Evolutionary conservation across 2,888 invertebrate species (phyloP).

Genomic region (Amphipoea oculea): DNA sequence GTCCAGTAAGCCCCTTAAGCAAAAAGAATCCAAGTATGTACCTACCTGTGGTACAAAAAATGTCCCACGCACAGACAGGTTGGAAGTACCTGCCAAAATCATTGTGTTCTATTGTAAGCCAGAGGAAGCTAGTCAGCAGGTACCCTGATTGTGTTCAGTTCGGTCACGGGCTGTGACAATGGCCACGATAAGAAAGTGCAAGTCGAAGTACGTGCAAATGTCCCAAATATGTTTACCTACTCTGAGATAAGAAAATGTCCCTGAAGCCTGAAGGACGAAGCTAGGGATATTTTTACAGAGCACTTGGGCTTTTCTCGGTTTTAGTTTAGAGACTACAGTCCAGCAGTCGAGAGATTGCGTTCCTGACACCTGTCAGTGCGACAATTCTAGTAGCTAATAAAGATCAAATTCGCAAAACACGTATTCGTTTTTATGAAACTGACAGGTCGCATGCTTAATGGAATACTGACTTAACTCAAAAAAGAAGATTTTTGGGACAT

Average conservation of each 20-base stretch:
- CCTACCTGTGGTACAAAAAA: neutral
- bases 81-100: neutral
- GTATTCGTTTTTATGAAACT: too few relatives aligned
- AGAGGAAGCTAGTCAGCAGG: slow-evolving; percentile 36
- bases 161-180: slow-evolving; percentile 45
- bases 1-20: too few relatives aligned
- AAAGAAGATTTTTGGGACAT: too few relatives aligned
- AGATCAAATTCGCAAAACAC: too few relatives aligned
- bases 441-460: too few relatives aligned
- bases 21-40: neutral
- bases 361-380: too few relatives aligned
- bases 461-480: too few relatives aligned
- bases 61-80: neutral
- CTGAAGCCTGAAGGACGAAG: slow-evolving; percentile 10
- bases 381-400: too few relatives aligned
- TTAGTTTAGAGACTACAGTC: neutral
- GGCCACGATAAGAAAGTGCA: slow-evolving; percentile 45
- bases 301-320: neutral
- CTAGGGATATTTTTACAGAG: neutral
- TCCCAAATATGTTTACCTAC: slow-evolving; percentile 17
- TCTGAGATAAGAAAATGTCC: slow-evolving; percentile 4
- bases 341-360: too few relatives aligned
- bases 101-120: slow-evolving; percentile 25
- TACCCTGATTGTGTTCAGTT: slow-evolving; percentile 42
- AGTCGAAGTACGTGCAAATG: slow-evolving; percentile 20